Conservation (phyloP, 2,113 vertebrate genomes). For the Gavia stellata region DNA sequence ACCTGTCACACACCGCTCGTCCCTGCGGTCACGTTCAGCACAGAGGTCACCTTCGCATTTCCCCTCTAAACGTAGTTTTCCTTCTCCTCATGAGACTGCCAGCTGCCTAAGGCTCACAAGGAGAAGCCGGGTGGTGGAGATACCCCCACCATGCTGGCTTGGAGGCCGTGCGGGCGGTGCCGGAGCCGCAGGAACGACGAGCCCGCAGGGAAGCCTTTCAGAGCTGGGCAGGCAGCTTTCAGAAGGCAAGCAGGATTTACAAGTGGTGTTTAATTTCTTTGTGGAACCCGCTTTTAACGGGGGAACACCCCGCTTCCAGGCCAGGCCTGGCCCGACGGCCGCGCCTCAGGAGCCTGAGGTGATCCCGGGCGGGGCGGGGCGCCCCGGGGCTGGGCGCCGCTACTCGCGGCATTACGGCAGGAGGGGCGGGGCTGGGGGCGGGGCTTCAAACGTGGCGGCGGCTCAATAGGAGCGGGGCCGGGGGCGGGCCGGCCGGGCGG, state of each 20-base stretch:
- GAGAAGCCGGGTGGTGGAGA: fast-evolving
- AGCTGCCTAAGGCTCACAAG: fast-evolving
- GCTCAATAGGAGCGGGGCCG: not conserved
- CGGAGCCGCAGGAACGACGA: not conserved
- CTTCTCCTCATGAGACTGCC: too few species aligned
- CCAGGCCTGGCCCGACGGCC: fast-evolving
- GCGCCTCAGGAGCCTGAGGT: not conserved
- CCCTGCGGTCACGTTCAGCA: fast-evolving
- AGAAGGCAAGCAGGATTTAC: too few species aligned
- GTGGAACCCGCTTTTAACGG: fast-evolving
- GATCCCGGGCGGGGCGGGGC: fast-evolving
- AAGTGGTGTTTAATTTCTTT: fast-evolving
- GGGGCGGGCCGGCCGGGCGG: not conserved
- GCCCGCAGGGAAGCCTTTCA: fast-evolving
- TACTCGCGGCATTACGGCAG: not conserved
- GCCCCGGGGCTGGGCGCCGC: fast-evolving
- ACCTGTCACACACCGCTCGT: not conserved
- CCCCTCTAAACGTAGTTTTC: not conserved
- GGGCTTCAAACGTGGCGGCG: not conserved
- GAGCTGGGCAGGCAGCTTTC: too few species aligned
- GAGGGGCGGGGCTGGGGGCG: not conserved
- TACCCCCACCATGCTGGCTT: fast-evolving
- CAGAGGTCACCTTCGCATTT: fast-evolving
- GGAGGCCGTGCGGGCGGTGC: fast-evolving
- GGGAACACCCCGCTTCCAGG: fast-evolving